Conservation (phyloP, 1,140 invertebrate genomes). For the Chironomus striatipennis region DNA sequence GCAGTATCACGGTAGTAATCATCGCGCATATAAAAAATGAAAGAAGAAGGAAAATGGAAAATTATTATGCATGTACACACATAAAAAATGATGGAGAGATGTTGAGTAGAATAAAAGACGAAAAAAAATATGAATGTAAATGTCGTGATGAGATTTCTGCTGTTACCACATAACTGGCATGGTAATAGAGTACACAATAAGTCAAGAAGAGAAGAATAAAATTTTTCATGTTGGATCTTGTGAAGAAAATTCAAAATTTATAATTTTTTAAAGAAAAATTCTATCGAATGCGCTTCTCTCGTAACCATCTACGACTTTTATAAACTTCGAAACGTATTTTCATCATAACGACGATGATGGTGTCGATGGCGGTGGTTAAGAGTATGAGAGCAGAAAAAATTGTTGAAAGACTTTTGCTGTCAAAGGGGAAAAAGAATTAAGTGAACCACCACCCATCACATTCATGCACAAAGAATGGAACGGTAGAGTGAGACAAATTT, state of each 20-base stretch:
- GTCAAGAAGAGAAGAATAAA: neutral
- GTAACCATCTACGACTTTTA: no score
- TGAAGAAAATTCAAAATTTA: no score
- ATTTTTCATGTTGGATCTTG: neutral
- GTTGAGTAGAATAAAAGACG: neutral
- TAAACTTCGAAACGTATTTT: no score
- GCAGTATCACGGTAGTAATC: neutral
- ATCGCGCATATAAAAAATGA: neutral
- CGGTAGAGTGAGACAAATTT: neutral
- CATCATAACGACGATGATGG: no score
- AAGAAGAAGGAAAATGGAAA: neutral
- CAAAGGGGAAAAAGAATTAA: no score
- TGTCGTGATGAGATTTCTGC: neutral
- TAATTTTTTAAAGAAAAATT: neutral
- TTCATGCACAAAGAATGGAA: neutral
- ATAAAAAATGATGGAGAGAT: constrained; percentile 16
- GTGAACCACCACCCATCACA: no score
- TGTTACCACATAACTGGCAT: neutral
- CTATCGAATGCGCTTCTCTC: no score
- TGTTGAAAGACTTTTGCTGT: neutral
- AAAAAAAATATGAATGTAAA: neutral
- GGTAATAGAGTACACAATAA: neutral
- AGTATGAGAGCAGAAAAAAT: neutral
- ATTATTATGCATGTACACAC: constrained; percentile 20
- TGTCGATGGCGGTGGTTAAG: neutral